Evolutionary conservation across 2,888 invertebrate genomes (phyloP), one percentile per base, ranked within the genome.

Genomic region (Dioctria linearis): DNA sequence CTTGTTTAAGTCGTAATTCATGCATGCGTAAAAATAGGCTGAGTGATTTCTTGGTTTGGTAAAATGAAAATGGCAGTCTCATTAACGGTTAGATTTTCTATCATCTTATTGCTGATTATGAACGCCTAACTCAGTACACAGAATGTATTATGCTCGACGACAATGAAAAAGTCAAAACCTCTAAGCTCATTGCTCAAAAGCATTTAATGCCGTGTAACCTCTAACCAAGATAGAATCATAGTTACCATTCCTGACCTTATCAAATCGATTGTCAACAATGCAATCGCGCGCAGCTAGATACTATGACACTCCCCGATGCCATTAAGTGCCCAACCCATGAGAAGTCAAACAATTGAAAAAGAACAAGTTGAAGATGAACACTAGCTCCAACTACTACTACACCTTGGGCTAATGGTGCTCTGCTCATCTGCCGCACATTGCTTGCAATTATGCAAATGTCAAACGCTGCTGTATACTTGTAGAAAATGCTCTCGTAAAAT

Each of bases 371-470:
- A 73, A 37, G 42, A 73, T 73, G 49, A 6, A 57, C 73, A 73
- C 73, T 73, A 73, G 25, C 25, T 25, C 25, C 57, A 73, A 57
- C 73, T 73, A 73, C 59, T 73, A 6, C 66, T 25, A 25, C 2
- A 25, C 25, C 25, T 0, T 25, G 43, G 59, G 6, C 5, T 3
- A 11, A 3, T n/a, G 57, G 49, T 4, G 76, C 76, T 76, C 76
- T 4, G 76, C 76, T 76, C 76, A 76, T 76, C 76, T 76, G 43
- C 63, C 63, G 39, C 43, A 46, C 46, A 5, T 54, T 61, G 76
- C 76, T 46, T 63, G 46, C 49, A 76, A 76, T 76, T 76, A 76
- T 76, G 76, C 76, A 76, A 76, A 76, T 76, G 76, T 63, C 76
- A 76, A 63, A 3, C 49, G 63, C 49, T 46, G 76, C 76, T 11